Conservation (phyloP, 2,888 invertebrate species). For the Conops quadrifasciatus region DNA sequence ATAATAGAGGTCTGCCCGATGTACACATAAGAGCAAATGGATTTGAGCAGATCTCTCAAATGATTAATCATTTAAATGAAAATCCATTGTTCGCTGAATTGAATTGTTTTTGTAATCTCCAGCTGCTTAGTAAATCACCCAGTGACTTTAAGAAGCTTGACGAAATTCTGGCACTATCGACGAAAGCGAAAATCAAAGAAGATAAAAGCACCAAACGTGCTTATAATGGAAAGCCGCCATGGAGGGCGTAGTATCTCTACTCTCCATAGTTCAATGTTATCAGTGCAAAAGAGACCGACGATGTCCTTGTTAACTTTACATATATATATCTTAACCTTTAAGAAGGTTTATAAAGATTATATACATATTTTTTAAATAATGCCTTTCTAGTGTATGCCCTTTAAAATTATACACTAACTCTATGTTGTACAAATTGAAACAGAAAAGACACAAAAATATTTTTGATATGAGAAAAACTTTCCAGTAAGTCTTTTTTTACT, state of each 20-base stretch:
- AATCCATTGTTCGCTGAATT: too few relatives aligned
- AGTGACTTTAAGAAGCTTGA: conserved; percentile 62
- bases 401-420: not conserved
- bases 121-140: conserved; percentile 69
- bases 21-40: too few relatives aligned
- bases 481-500: conserved; percentile 4
- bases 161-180: conserved; percentile 53
- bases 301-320: too few relatives aligned
- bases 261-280: not conserved
- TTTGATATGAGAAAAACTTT: not conserved
- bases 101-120: conserved; percentile 37
- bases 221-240: conserved; percentile 55
- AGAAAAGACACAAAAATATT: not conserved
- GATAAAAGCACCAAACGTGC: conserved; percentile 45
- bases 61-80: too few relatives aligned
- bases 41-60: too few relatives aligned
- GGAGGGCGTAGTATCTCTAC: conserved; percentile 51
- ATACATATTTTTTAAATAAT: conserved; percentile 18
- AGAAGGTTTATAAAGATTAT: too few relatives aligned
- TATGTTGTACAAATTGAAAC: too few relatives aligned
- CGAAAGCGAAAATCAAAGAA: conserved; percentile 46
- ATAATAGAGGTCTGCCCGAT: not conserved
- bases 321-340: not conserved
- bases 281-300: too few relatives aligned
- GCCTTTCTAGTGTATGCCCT: not conserved